These are phyloP conservation scores for Eretmochelys imbricata DNA, from an alignment of 2,113 vertebrate genomes.

Conservation along the genomic window DNA sequence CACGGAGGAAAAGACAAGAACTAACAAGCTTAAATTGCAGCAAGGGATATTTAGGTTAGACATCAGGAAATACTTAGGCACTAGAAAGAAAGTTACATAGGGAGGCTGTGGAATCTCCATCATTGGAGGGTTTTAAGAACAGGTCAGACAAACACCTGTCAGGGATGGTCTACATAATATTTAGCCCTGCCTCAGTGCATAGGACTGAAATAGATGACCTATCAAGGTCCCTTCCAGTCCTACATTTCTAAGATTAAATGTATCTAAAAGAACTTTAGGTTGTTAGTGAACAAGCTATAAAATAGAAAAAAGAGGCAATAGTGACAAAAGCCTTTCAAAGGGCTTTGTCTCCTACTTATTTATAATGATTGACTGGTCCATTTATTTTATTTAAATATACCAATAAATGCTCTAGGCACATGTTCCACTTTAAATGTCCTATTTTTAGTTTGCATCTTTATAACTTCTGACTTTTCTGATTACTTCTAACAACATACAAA, in stretches of 20 bases:
- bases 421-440: background rate
- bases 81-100: background rate
- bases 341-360: background rate
- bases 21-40: background rate
- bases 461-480: background rate
- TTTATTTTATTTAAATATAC: background rate
- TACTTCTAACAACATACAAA: background rate
- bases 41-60: background rate
- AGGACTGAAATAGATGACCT: background rate
- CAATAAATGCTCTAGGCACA: background rate
- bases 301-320: slow-evolving; percentile 23
- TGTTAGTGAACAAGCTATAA: background rate
- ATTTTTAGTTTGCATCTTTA: no score
- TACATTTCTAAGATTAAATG: background rate
- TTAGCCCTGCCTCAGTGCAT: background rate
- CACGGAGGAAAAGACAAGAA: background rate
- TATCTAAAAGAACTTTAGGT: background rate
- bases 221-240: background rate
- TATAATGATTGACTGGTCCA: background rate
- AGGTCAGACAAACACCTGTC: background rate
- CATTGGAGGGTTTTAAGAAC: background rate
- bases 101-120: background rate
- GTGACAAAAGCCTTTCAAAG: slow-evolving; percentile 22
- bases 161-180: background rate
- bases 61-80: background rate